These are phyloP conservation scores for Mnemiopsis leidyi DNA, from an alignment of 37 sponge, comb jelly and placozoan genomes.

Conservation along the genomic window DNA sequence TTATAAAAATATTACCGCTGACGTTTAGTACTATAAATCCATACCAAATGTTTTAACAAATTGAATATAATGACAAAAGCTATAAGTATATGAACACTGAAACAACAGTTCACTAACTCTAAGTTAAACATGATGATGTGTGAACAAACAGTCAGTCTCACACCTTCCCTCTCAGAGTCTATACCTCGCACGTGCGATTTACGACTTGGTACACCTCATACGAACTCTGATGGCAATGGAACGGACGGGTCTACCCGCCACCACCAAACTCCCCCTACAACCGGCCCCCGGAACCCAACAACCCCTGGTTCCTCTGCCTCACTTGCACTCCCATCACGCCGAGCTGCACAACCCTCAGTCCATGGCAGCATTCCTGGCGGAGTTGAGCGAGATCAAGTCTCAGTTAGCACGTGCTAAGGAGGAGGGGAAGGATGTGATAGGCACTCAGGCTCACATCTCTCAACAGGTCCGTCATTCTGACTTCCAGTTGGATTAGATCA, in stretches of 20 bases:
- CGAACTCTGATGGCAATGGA: slow-evolving; percentile 49
- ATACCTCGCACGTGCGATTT: slow-evolving; percentile 51
- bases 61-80: background rate
- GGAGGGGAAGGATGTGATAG: background rate
- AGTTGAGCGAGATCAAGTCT: background rate
- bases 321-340: background rate
- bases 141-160: no score
- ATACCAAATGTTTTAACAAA: background rate
- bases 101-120: no score
- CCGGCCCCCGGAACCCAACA: background rate
- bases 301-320: background rate
- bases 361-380: slow-evolving; percentile 37
- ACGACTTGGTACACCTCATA: slow-evolving; percentile 60
- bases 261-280: slow-evolving; percentile 4
- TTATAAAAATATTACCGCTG: no score
- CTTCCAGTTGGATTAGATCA: background rate
- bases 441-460: slow-evolving; percentile 38
- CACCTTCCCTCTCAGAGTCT: slow-evolving; percentile 18
- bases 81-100: no score
- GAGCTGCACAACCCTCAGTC: slow-evolving; percentile 26
- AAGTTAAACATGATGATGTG: no score
- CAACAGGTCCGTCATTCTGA: background rate
- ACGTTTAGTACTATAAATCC: background rate
- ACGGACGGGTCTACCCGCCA: background rate
- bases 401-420: background rate